Conservation (phyloP, 2,113 vertebrate genomes). For the Tor tambroides region DNA sequence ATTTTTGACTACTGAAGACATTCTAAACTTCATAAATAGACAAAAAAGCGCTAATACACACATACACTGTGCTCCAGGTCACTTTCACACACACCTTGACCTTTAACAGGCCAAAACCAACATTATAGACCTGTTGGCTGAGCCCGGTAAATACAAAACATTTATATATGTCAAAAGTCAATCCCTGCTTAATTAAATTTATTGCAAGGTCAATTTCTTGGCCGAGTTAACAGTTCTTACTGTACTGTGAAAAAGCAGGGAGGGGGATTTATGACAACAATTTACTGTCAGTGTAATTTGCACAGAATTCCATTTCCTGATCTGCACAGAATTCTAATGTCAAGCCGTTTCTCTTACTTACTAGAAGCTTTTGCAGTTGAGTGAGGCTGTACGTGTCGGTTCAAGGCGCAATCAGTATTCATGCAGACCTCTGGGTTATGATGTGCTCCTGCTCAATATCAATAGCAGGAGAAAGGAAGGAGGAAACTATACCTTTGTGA, state of each 20-base stretch:
- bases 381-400: neutral
- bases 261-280: conserved; percentile 17
- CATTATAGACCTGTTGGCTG: neutral
- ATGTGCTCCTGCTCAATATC: conserved; percentile 32
- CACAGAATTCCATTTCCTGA: conserved; percentile 22
- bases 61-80: neutral
- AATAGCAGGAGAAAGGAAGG: neutral
- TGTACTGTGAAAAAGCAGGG: neutral
- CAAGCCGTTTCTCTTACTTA: neutral
- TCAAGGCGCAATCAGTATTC: conserved; percentile 32
- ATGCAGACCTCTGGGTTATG: conserved; percentile 36
- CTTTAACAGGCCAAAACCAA: conserved; percentile 35
- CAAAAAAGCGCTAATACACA: neutral
- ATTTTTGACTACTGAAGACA: neutral
- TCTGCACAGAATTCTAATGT: conserved; percentile 28
- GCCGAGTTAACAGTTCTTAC: conserved; percentile 41
- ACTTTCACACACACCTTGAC: conserved; percentile 1
- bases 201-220: conserved; percentile 45
- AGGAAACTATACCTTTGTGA: conserved; percentile 25
- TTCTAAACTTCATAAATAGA: neutral
- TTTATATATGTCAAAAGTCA: conserved; percentile 46
- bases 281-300: conserved; percentile 46
- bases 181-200: conserved; percentile 49
- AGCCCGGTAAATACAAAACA: conserved; percentile 31
- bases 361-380: neutral